Percentiles rank a stretch among this genome's conserved stretches.
Evolutionary conservation across 1,140 invertebrate species (phyloP).

Genomic region (Microplitis mediator): DNA sequence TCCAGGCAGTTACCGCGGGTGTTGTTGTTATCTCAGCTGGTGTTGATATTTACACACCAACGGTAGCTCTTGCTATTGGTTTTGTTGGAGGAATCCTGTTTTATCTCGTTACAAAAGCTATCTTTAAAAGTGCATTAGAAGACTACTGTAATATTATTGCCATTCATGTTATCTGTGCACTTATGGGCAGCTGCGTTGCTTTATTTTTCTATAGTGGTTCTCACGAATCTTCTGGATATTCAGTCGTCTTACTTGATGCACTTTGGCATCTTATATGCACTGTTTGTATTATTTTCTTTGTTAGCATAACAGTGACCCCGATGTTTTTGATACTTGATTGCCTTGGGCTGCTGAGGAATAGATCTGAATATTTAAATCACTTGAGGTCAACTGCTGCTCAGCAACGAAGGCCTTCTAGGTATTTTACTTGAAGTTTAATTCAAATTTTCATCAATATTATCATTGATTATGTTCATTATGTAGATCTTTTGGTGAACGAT

Average conservation of each 20-base stretch:
- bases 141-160: conserved; percentile 46
- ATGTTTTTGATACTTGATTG: conserved; percentile 31
- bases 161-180: conserved; percentile 35
- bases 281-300: conserved; percentile 23
- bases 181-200: conserved; percentile 35
- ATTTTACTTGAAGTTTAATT: background rate
- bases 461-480: background rate
- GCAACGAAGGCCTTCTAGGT: conserved; percentile 24
- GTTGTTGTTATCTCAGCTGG: conserved; percentile 38
- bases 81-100: conserved; percentile 35
- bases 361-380: conserved; percentile 42
- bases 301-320: conserved; percentile 25
- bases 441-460: background rate
- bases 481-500: conserved; percentile 5
- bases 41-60: conserved; percentile 37
- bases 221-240: background rate
- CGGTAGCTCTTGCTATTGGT: conserved; percentile 31
- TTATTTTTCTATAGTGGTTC: conserved; percentile 27
- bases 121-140: conserved; percentile 42
- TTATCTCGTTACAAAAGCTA: conserved; percentile 33
- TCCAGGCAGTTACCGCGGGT: conserved; percentile 40
- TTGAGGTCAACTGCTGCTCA: conserved; percentile 28
- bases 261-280: conserved; percentile 44
- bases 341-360: conserved; percentile 38
- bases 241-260: conserved; percentile 30